phyloP scores from a whole-genome alignment of 2,113 vertebrate species.

The Scomber scombrus region DNA sequence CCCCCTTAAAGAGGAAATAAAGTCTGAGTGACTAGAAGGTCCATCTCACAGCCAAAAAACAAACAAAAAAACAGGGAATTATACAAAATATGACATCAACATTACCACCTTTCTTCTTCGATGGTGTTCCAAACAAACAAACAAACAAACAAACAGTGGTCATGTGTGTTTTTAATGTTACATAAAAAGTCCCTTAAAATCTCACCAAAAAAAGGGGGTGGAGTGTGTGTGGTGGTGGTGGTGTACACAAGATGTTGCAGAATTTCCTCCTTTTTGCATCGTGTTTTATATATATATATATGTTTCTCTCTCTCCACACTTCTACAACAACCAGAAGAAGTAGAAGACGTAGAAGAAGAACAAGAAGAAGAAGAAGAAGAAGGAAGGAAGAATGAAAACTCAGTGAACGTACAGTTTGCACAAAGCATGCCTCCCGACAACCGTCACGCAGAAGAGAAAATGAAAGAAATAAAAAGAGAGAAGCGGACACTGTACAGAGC shows the following conservation, averaged over 20 bases:
- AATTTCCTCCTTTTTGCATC: slow-evolving; percentile 38
- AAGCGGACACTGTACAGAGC: slow-evolving; percentile 75
- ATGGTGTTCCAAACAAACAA: slow-evolving; percentile 6
- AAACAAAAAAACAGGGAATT: background rate
- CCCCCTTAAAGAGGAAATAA: slow-evolving; percentile 15
- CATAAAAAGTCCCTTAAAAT: slow-evolving; percentile 37
- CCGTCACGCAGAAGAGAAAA: slow-evolving; percentile 49
- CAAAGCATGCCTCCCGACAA: slow-evolving; percentile 67
- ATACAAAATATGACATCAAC: slow-evolving; percentile 69
- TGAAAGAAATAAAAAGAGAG: slow-evolving; percentile 26
- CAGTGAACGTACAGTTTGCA: slow-evolving; percentile 33
- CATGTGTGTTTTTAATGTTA: slow-evolving; percentile 38
- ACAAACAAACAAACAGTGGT: background rate
- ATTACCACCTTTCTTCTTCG: slow-evolving; percentile 15
- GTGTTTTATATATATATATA: no score
- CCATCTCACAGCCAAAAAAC: slow-evolving; percentile 54
- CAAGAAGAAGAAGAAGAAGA: slow-evolving; percentile 6
- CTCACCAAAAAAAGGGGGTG: slow-evolving; percentile 21
- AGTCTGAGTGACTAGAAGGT: slow-evolving; percentile 36
- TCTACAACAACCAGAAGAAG: no score
- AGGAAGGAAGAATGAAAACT: slow-evolving; percentile 3
- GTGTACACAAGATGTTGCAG: slow-evolving; percentile 27
- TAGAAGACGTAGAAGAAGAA: no score
- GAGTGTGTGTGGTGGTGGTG: no score
- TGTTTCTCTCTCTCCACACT: slow-evolving; percentile 31